Evolutionary conservation across 2,888 invertebrate species (phyloP).

Genomic region (Acleris cristana): DNA sequence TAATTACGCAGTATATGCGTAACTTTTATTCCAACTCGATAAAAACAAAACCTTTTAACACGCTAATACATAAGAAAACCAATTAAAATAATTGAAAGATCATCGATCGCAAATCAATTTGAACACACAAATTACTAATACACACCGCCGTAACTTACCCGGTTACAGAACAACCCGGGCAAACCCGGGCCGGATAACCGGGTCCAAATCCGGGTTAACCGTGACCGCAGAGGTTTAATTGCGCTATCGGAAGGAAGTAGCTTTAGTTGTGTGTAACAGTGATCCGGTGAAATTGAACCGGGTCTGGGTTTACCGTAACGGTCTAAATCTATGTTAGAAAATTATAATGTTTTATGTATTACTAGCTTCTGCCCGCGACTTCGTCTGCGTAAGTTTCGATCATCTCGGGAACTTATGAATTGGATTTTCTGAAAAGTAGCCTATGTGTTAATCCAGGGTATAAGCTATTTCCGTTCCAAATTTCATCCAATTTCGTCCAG

Average conservation of each 20-base stretch:
- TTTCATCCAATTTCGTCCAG: too few relatives aligned
- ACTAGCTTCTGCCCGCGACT: background rate
- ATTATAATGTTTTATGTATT: slow-evolving; percentile 20
- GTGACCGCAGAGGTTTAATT: slow-evolving; percentile 36
- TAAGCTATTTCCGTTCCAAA: too few relatives aligned
- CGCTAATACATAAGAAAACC: slow-evolving; percentile 1
- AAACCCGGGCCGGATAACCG: slow-evolving; percentile 3
- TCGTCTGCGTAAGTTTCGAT: too few relatives aligned
- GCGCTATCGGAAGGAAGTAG: slow-evolving; percentile 31
- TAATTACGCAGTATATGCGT: too few relatives aligned
- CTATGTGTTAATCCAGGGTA: too few relatives aligned
- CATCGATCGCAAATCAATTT: slow-evolving; percentile 30
- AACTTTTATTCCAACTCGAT: too few relatives aligned
- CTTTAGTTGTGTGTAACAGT: slow-evolving; percentile 5
- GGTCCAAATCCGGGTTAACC: slow-evolving; percentile 26
- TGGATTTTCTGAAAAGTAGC: too few relatives aligned
- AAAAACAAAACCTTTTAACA: slow-evolving; percentile 10
- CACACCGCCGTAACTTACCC: slow-evolving; percentile 1
- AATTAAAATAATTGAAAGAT: slow-evolving; percentile 31
- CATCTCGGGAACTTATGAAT: too few relatives aligned
- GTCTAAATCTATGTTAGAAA: background rate
- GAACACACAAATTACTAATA: slow-evolving; percentile 19
- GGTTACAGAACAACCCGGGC: background rate
- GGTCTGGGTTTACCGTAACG: slow-evolving; percentile 7
- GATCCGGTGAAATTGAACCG: slow-evolving; percentile 26